phyloP scores from a whole-genome alignment of 2,888 invertebrate species.

The Tanytarsus gracilentus region DNA sequence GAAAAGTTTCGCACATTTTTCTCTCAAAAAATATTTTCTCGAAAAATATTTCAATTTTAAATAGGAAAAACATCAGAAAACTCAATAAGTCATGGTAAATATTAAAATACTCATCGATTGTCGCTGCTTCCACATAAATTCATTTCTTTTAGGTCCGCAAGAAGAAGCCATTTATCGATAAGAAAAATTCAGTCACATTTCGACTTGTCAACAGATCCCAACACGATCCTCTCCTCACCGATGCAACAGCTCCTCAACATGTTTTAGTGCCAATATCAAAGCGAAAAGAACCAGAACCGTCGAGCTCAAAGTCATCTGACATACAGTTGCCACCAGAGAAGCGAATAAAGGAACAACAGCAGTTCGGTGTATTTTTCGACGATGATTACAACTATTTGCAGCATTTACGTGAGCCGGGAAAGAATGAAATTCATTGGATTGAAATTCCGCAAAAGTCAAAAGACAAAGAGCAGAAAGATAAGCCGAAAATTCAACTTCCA shows the following conservation, averaged over 20 bases:
- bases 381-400: constrained; percentile 94
- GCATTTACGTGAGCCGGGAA: constrained; percentile 53
- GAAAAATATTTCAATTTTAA: too few relatives aligned
- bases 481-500: constrained; percentile 53
- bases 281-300: not conserved
- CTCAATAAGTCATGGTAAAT: too few relatives aligned
- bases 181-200: constrained; percentile 84
- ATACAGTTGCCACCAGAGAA: constrained; percentile 42
- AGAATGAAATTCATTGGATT: constrained; percentile 39
- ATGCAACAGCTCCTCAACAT: constrained; percentile 79
- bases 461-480: constrained; percentile 33
- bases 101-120: too few relatives aligned
- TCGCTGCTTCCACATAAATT: not conserved
- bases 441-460: constrained; percentile 38
- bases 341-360: constrained; percentile 60
- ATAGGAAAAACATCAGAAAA: too few relatives aligned
- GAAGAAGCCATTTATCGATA: constrained; percentile 79
- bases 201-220: constrained; percentile 90
- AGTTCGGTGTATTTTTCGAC: constrained; percentile 87
- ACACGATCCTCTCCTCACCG: constrained; percentile 80
- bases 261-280: constrained; percentile 62
- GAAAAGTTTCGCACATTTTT: too few relatives aligned
- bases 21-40: too few relatives aligned
- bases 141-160: constrained; percentile 51
- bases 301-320: constrained; percentile 14